Evolutionary conservation across 2,888 invertebrate species (phyloP).

Genomic region (Sinotaia quadrata): DNA sequence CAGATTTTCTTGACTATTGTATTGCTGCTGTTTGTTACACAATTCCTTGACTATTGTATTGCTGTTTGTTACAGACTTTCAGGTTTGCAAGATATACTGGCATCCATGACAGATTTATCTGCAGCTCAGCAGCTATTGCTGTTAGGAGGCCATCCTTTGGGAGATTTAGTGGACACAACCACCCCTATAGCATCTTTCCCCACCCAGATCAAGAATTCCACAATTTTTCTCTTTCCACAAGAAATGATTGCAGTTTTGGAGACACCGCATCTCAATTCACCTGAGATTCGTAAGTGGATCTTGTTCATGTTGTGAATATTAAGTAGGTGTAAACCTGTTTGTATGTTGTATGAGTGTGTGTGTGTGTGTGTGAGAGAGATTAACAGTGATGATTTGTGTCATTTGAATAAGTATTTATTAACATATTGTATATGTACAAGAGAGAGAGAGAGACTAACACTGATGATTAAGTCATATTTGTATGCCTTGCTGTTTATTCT

Average conservation of each 20-base stretch:
- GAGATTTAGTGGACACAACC: slow-evolving; percentile 45
- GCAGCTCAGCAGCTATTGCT: slow-evolving; percentile 54
- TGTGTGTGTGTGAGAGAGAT: slow-evolving; percentile 3
- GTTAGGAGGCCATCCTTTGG: slow-evolving; percentile 46
- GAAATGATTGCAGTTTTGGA: slow-evolving; percentile 34
- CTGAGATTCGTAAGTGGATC: slow-evolving; percentile 43
- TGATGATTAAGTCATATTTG: too few species aligned
- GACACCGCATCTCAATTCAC: slow-evolving; percentile 26
- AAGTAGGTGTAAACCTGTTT: not conserved
- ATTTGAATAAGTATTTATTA: too few species aligned
- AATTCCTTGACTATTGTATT: too few species aligned
- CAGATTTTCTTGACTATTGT: too few species aligned
- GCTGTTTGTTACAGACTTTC: slow-evolving; percentile 41
- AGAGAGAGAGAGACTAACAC: too few species aligned
- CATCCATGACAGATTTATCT: slow-evolving; percentile 50
- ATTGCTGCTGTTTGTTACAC: too few species aligned
- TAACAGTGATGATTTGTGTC: too few species aligned
- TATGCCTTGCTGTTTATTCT: too few species aligned
- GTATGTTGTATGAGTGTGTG: not conserved
- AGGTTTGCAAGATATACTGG: slow-evolving; percentile 50
- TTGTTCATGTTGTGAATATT: not conserved
- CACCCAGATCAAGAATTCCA: slow-evolving; percentile 39
- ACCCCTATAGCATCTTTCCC: slow-evolving; percentile 44
- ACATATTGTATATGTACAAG: too few species aligned
- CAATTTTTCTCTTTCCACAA: slow-evolving; percentile 45